Evolutionary conservation across 2,888 invertebrate genomes (phyloP).

Genomic region (Drosophila mercatorum): DNA sequence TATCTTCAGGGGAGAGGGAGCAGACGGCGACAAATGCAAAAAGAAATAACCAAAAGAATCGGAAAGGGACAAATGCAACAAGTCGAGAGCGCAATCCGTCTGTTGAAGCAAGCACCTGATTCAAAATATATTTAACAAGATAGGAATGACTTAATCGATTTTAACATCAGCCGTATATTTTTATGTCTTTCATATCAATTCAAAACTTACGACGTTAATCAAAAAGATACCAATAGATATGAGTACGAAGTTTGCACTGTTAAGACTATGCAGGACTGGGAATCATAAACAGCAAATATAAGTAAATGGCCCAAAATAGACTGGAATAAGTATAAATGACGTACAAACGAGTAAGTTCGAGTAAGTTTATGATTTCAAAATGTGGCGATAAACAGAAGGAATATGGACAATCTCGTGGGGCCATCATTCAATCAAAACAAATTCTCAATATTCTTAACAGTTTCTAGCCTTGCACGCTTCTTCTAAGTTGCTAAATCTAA

Average conservation of each 20-base stretch:
- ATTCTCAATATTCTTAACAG: not conserved
- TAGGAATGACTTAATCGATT: not conserved
- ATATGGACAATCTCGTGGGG: not conserved
- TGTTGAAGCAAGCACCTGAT: not conserved
- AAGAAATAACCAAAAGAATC: constrained; percentile 1
- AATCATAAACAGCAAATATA: not conserved
- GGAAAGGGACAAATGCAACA: constrained; percentile 10
- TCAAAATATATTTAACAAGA: not conserved
- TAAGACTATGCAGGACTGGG: too few relatives aligned
- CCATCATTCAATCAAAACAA: not conserved
- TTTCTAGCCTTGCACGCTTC: not conserved
- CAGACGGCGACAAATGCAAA: constrained; percentile 8
- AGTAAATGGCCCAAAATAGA: not conserved
- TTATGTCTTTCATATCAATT: too few relatives aligned
- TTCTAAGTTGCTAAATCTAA: not conserved
- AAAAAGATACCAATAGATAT: too few relatives aligned
- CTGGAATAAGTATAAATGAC: not conserved
- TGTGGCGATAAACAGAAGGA: not conserved
- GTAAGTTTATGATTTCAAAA: not conserved
- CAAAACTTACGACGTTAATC: too few relatives aligned
- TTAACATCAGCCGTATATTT: too few relatives aligned
- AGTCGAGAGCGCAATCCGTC: not conserved
- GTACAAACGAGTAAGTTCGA: too few relatives aligned
- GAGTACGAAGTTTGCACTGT: too few relatives aligned
- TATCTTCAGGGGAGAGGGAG: constrained; percentile 15